Evolutionary conservation across 2,797 vertebrate species (phyloP).

Genomic region (Cyclura pinguis): DNA sequence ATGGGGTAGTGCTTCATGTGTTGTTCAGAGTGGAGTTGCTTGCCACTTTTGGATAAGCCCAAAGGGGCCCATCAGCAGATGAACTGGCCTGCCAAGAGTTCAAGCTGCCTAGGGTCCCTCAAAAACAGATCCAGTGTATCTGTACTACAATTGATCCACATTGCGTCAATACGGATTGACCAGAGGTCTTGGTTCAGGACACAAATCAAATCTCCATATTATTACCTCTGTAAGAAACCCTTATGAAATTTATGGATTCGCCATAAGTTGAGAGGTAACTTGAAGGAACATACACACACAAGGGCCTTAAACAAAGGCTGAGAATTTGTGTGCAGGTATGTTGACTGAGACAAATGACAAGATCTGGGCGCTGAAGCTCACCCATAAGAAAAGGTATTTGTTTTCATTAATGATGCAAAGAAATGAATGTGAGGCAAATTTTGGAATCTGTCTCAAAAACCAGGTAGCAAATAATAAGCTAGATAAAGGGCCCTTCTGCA

Average conservation of each 20-base stretch:
- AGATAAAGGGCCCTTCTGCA: background rate
- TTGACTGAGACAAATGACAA: background rate
- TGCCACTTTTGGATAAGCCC: background rate
- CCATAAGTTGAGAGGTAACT: too few relatives aligned
- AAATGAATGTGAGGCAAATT: background rate
- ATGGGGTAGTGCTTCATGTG: background rate
- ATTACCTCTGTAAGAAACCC: background rate
- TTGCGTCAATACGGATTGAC: background rate
- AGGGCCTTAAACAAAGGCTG: background rate
- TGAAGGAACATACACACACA: background rate
- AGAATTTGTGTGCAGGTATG: background rate
- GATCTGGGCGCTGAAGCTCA: background rate
- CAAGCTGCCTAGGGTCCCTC: background rate
- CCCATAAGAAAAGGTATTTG: background rate
- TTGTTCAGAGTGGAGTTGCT: background rate
- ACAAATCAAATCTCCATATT: background rate
- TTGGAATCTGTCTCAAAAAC: background rate
- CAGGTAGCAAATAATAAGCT: background rate
- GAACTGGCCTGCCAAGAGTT: background rate
- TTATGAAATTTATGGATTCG: too few relatives aligned
- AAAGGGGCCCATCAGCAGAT: background rate
- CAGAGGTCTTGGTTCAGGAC: background rate
- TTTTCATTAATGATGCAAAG: background rate
- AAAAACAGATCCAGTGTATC: background rate
- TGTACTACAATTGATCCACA: too few relatives aligned